Evolutionary conservation across 2,888 invertebrate genomes (phyloP).

Genomic region (Agonopterix alstromeriana): DNA sequence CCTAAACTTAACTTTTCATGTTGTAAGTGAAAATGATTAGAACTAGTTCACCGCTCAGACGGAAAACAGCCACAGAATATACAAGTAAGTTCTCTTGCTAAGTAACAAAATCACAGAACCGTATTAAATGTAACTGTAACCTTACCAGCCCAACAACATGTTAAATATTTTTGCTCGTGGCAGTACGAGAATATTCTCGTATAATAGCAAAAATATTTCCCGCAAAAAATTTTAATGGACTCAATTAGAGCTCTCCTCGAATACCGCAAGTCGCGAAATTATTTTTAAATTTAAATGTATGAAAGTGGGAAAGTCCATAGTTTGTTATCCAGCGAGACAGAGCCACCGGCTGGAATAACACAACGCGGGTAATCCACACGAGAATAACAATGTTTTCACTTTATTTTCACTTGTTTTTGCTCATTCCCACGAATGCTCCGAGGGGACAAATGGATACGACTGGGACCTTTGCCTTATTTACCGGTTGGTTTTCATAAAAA

Average conservation of each 20-base stretch:
- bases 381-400: slow-evolving; percentile 67
- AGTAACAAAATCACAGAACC: too few relatives aligned
- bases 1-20: too few relatives aligned
- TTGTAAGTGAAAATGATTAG: too few relatives aligned
- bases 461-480: slow-evolving; percentile 52
- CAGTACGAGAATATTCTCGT: too few relatives aligned
- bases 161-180: background rate
- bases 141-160: background rate
- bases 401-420: slow-evolving; percentile 65
- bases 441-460: slow-evolving; percentile 49
- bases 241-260: slow-evolving; percentile 34
- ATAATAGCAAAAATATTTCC: slow-evolving; percentile 9
- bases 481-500: slow-evolving; percentile 39
- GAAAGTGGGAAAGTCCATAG: slow-evolving; percentile 35
- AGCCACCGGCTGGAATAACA: slow-evolving; percentile 39
- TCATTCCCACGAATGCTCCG: slow-evolving; percentile 53
- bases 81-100: too few relatives aligned
- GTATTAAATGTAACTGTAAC: too few relatives aligned
- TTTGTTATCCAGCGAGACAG: slow-evolving; percentile 40
- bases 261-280: slow-evolving; percentile 31
- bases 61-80: too few relatives aligned
- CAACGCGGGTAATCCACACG: slow-evolving; percentile 55
- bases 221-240: slow-evolving; percentile 36
- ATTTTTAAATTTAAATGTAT: slow-evolving; percentile 44
- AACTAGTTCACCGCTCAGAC: too few relatives aligned